Percentiles rank a stretch among this genome's conserved stretches.
These are phyloP conservation scores for Fragum sueziense DNA, from an alignment of 2,888 invertebrate species.

Conservation along the genomic window DNA sequence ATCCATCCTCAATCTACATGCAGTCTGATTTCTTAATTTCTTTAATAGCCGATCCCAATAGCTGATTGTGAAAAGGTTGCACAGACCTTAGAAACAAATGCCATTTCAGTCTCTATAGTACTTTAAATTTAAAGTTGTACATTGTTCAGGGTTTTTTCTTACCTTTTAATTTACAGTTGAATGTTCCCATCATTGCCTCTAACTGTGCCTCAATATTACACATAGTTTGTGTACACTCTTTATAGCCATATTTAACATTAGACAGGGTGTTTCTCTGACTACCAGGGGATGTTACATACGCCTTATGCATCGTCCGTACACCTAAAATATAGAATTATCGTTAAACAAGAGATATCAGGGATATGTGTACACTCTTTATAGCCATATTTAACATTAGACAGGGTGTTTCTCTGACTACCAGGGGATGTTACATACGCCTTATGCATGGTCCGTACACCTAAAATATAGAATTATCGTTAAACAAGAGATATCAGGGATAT, in stretches of 20 bases:
- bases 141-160: too few relatives aligned
- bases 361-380: conserved; percentile 84
- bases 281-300: conserved; percentile 82
- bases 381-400: conserved; percentile 82
- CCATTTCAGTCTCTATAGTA: too few relatives aligned
- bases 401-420: conserved; percentile 82
- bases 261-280: conserved; percentile 82
- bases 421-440: conserved; percentile 83
- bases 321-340: conserved; percentile 77
- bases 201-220: conserved; percentile 84
- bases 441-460: conserved; percentile 83
- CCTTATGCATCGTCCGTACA: conserved; percentile 83
- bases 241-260: conserved; percentile 82
- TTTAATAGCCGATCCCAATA: too few relatives aligned
- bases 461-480: too few relatives aligned
- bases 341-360: too few relatives aligned
- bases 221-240: conserved; percentile 83
- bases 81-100: too few relatives aligned
- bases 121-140: not conserved
- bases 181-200: conserved; percentile 83
- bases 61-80: too few relatives aligned
- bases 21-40: too few relatives aligned
- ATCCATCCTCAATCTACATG: too few relatives aligned
- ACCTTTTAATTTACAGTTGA: conserved; percentile 84
- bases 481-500: too few relatives aligned